Conservation (phyloP, 2,888 invertebrate genomes). For the Agriopis aurantiaria region DNA sequence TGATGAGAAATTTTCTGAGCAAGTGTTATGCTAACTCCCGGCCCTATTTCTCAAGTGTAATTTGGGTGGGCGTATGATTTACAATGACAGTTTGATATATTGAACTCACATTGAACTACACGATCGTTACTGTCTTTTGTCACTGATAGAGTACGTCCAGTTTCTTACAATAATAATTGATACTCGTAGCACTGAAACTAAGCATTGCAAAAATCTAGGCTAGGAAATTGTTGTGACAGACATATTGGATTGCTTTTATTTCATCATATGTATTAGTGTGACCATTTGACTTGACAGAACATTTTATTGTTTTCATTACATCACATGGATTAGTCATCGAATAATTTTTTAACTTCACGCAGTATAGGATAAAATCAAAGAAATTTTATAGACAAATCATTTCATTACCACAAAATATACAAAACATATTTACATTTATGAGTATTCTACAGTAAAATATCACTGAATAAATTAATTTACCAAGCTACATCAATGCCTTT, state of each 20-base stretch:
- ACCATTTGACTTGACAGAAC: too few relatives aligned
- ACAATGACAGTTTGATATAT: constrained; percentile 28
- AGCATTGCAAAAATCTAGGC: constrained; percentile 15
- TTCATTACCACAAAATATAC: constrained; percentile 64
- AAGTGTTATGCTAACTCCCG: constrained; percentile 3
- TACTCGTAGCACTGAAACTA: constrained; percentile 10
- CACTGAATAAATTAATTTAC: constrained; percentile 57
- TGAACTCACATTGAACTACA: constrained; percentile 23
- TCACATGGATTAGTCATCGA: background rate
- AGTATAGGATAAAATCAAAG: constrained; percentile 26
- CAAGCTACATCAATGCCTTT: constrained; percentile 64
- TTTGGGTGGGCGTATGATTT: constrained; percentile 25
- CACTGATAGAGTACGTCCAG: constrained; percentile 12
- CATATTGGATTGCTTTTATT: constrained; percentile 10
- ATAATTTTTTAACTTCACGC: background rate
- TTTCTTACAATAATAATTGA: constrained; percentile 19
- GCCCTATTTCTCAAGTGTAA: constrained; percentile 15
- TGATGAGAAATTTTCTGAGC: constrained; percentile 14
- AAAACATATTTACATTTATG: constrained; percentile 73
- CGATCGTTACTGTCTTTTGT: constrained; percentile 22
- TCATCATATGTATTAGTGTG: background rate
- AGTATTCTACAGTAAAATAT: constrained; percentile 64
- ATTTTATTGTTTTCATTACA: background rate
- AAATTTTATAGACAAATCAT: constrained; percentile 44
- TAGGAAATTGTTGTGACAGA: constrained; percentile 13